Evolutionary conservation across 2,797 vertebrate genomes (phyloP).

Genomic region (Agapornis canus): DNA sequence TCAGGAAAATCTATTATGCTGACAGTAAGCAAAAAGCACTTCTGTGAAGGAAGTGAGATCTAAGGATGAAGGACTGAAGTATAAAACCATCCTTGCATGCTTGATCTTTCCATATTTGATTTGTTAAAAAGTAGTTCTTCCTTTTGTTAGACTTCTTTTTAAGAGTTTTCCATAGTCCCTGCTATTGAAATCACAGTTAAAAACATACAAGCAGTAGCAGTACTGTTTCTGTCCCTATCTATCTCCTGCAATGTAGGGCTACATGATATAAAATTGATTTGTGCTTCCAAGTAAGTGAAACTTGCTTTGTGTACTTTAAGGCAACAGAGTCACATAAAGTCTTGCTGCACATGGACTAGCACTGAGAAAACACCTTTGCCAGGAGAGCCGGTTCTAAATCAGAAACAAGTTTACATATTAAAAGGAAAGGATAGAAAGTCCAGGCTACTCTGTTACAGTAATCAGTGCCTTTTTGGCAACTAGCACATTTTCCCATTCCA

Average conservation of each 20-base stretch:
- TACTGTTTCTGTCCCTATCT: background rate
- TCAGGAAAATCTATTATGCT: background rate
- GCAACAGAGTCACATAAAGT: background rate
- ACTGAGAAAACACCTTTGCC: conserved; percentile 54
- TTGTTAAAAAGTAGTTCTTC: background rate
- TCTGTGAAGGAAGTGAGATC: background rate
- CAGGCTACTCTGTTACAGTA: conserved; percentile 68
- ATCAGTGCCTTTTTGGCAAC: conserved; percentile 68
- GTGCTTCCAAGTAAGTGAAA: background rate
- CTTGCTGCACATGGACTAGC: background rate
- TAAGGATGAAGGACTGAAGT: background rate
- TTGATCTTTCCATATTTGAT: background rate
- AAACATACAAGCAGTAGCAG: background rate
- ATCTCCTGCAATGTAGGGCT: background rate
- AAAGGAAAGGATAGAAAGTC: conserved; percentile 56
- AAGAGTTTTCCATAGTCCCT: background rate
- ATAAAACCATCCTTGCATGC: background rate
- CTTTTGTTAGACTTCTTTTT: background rate
- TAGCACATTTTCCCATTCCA: conserved; percentile 45
- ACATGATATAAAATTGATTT: background rate
- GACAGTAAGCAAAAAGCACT: background rate
- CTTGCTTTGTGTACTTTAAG: background rate
- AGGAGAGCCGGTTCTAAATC: conserved; percentile 44
- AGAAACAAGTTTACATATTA: conserved; percentile 64
- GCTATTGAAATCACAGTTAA: background rate